Percentiles rank a stretch among this genome's conserved stretches.
These are phyloP conservation scores for Spisula solida DNA, from an alignment of 2,888 invertebrate species.

Conservation along the genomic window DNA sequence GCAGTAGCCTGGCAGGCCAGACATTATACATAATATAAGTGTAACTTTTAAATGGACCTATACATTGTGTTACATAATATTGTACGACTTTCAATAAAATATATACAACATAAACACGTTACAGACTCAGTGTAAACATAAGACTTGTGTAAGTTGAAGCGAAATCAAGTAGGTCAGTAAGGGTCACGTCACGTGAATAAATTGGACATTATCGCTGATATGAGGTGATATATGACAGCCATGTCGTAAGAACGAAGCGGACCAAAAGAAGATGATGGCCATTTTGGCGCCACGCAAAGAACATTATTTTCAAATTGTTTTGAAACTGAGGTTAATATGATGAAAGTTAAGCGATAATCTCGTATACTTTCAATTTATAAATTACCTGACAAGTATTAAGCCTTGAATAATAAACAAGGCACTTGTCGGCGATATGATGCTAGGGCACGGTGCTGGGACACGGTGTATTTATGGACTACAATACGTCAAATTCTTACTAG, in stretches of 20 bases:
- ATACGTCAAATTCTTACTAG: no score
- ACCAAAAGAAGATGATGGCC: background rate
- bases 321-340: background rate
- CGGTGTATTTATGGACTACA: background rate
- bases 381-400: background rate
- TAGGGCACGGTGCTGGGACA: background rate
- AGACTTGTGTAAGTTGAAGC: background rate
- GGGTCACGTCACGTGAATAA: background rate
- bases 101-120: background rate
- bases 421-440: background rate
- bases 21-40: no score
- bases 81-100: no score
- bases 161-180: background rate
- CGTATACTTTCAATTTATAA: constrained; percentile 1
- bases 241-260: background rate
- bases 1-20: no score
- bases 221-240: background rate
- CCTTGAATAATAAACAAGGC: background rate
- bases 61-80: no score
- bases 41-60: no score
- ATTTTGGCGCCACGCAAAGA: background rate
- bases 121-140: background rate
- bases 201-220: constrained; percentile 22
- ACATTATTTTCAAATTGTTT: constrained; percentile 15
- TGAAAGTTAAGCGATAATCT: background rate